Evolutionary conservation across 1,140 invertebrate species (phyloP), one percentile per base, ranked within the genome.

Genomic region (Papilio polyxenes): DNA sequence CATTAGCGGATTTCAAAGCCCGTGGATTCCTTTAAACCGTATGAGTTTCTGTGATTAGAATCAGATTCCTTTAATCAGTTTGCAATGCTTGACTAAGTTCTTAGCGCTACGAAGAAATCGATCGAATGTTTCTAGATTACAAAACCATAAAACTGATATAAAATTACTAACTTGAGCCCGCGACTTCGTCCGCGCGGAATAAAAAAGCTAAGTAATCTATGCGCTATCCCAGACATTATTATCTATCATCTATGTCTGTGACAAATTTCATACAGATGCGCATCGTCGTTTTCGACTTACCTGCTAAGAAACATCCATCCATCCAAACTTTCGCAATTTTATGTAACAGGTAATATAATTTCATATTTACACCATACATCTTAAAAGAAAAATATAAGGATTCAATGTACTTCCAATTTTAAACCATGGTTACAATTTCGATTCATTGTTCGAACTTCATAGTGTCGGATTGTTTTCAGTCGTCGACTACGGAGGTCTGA

Each of bases 391-490:
- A 13, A 69, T 65, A 20, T 65, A 65, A 69, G 37, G 65, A 69
- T 37, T 11, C 23, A 13, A 69, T 37, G 31, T 37, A 31, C 65
- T 69, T 23, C 11, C 23, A 69, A 69, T 69, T 69, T 15, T 31
- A 69, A 69, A 69, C 65, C 10, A 69, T 23, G 11, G 65, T 37
- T 69, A 69, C 65, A 37, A 69, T 69, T 69, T 69, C 8, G 65
- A 37, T 37, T 69, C 65, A 69, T 69, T 69, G 65, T 69, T 69
- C 13, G 65, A 69, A 69, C 11, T 69, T 69, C 65, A 69, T 69
- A 69, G 37, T 69, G 23, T 31, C 31, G 23, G 23, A 69, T 69
- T 37, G 65, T 37, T 69, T 69, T 15, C 23, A 69, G n/a, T 11
- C 59, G 59, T 69, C 65, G 11, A 69, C 65, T 37, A 31, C 11